Conservation (phyloP, 2,797 vertebrate genomes). For the Microcaecilia unicolor region DNA sequence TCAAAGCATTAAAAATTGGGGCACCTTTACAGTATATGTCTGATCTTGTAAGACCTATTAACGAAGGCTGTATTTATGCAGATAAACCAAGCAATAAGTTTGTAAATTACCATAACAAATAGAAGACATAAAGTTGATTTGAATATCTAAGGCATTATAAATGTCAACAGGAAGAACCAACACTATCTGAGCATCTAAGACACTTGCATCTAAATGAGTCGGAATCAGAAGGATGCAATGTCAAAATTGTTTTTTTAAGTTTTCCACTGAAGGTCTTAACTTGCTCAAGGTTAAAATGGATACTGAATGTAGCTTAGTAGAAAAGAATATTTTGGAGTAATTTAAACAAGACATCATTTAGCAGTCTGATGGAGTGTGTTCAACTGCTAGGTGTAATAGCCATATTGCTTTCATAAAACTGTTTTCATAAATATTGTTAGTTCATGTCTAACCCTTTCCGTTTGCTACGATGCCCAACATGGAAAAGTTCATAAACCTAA, state of each 20-base stretch:
- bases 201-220: constrained; percentile 47
- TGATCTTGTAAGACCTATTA: constrained; percentile 43
- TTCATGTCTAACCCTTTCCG: no score
- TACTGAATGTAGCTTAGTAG: constrained; percentile 25
- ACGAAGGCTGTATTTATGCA: constrained; percentile 47
- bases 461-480: no score
- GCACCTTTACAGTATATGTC: constrained; percentile 39
- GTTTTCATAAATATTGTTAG: no score
- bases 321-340: constrained; percentile 30
- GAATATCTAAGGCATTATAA: constrained; percentile 58
- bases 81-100: constrained; percentile 50
- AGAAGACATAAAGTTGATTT: constrained; percentile 48
- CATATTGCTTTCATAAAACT: constrained; percentile 30
- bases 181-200: constrained; percentile 42
- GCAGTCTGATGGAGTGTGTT: constrained; percentile 26
- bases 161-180: constrained; percentile 49
- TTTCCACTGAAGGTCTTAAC: constrained; percentile 34
- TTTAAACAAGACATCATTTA: constrained; percentile 31
- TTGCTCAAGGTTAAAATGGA: constrained; percentile 47
- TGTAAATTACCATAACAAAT: constrained; percentile 54
- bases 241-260: constrained; percentile 42
- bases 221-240: constrained; percentile 41
- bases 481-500: no score
- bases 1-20: constrained; percentile 49
- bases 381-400: constrained; percentile 18